These are phyloP conservation scores for Menura novaehollandiae DNA, from an alignment of 2,113 vertebrate genomes.

Conservation along the genomic window DNA sequence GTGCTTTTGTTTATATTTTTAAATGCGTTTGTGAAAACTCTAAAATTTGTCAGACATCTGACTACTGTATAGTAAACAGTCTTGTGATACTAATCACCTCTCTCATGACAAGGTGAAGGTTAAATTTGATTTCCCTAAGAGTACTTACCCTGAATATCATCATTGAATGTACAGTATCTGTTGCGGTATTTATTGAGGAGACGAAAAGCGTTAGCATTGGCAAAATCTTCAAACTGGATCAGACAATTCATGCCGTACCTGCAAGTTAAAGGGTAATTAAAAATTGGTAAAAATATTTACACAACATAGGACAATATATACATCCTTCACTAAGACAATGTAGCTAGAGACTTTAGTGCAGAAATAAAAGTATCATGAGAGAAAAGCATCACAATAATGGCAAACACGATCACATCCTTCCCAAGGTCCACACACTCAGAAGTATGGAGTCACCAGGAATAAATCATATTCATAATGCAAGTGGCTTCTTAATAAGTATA, in stretches of 20 bases:
- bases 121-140: background rate
- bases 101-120: background rate
- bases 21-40: background rate
- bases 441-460: background rate
- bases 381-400: background rate
- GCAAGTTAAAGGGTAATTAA: background rate
- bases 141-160: conserved; percentile 92
- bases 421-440: background rate
- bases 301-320: background rate
- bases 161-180: conserved; percentile 93
- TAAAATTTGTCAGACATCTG: background rate
- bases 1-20: background rate
- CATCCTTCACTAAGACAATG: background rate
- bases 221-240: conserved; percentile 98
- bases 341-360: background rate
- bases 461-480: background rate
- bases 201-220: conserved; percentile 92
- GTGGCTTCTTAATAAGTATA: background rate
- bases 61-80: background rate
- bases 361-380: background rate
- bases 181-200: conserved; percentile 94
- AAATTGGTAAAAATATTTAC: background rate
- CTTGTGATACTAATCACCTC: background rate
- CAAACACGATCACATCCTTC: background rate
- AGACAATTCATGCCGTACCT: conserved; percentile 96